Evolutionary conservation across 2,888 invertebrate genomes (phyloP).

Genomic region (Timema podura): DNA sequence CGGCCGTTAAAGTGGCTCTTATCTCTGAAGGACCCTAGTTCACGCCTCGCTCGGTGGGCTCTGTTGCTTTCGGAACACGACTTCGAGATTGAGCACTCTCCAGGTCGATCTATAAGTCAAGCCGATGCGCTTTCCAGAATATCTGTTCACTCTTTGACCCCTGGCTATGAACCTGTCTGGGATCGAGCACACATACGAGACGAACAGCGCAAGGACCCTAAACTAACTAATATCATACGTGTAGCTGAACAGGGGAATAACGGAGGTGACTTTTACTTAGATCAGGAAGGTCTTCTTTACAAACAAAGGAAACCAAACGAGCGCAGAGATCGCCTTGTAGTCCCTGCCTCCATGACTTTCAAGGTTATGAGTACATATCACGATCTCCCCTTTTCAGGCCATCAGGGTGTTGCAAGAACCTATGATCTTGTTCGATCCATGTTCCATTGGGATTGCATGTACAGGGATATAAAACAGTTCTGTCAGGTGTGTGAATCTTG

Average conservation of each 20-base stretch:
- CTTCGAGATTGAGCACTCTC: constrained; percentile 22
- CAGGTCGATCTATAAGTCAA: constrained; percentile 17
- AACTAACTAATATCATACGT: too few species aligned
- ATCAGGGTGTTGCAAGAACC: constrained; percentile 12
- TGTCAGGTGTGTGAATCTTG: constrained; percentile 12
- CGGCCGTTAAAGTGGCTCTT: constrained; percentile 28
- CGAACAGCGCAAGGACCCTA: too few species aligned
- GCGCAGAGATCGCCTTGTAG: background rate
- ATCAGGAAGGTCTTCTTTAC: background rate
- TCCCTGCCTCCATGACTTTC: background rate
- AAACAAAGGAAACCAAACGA: background rate
- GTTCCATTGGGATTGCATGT: constrained; percentile 19
- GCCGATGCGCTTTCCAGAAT: constrained; percentile 18
- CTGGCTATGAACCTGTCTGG: constrained; percentile 16
- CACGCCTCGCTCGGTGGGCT: constrained; percentile 23
- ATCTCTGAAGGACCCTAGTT: constrained; percentile 14
- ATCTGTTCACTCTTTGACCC: background rate
- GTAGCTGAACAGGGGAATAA: too few species aligned
- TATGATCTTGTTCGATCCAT: background rate
- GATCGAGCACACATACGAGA: background rate
- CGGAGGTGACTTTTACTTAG: background rate
- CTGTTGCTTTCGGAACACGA: constrained; percentile 23
- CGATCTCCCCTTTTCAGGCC: constrained; percentile 14
- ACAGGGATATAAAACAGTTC: background rate
- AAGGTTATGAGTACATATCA: background rate